A percentile compares a stretch with the other conserved stretches of the same genome.
These are phyloP conservation scores for Rhopalosiphum nymphaeae DNA, from an alignment of 2,888 invertebrate species.

Conservation along the genomic window DNA sequence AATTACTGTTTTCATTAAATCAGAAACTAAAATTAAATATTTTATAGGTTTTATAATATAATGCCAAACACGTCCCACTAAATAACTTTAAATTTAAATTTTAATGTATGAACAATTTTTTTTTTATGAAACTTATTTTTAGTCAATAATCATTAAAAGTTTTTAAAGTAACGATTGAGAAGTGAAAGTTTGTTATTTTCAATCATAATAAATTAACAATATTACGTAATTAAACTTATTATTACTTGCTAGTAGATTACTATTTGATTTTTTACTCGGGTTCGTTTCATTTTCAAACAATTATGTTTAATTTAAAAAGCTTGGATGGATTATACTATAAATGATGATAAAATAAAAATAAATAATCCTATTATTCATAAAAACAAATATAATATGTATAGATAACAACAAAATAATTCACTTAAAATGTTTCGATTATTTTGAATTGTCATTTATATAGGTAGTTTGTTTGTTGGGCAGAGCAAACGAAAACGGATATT, in stretches of 20 bases:
- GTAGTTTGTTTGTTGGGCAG: not conserved
- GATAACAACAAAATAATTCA: not conserved
- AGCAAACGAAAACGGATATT: not conserved
- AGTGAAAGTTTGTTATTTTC: not conserved
- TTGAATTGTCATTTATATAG: not conserved
- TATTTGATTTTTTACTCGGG: not conserved
- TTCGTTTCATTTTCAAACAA: not conserved
- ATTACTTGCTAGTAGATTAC: not conserved
- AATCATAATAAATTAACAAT: not conserved
- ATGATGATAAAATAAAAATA: not conserved
- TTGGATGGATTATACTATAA: not conserved
- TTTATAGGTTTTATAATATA: not conserved
- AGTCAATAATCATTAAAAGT: not conserved
- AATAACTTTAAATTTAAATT: not conserved
- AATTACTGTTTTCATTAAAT: conserved; percentile 21
- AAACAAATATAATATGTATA: not conserved
- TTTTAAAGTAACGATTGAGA: not conserved
- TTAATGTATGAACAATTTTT: not conserved
- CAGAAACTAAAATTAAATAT: conserved; percentile 12
- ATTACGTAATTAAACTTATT: not conserved
- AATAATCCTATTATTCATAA: not conserved
- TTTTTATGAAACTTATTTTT: not conserved
- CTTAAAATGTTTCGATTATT: not conserved
- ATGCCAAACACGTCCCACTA: not conserved
- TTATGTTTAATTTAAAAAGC: not conserved